These are phyloP conservation scores for Ceyx melanurus DNA, from an alignment of 2,113 vertebrate species.

Conservation along the genomic window DNA sequence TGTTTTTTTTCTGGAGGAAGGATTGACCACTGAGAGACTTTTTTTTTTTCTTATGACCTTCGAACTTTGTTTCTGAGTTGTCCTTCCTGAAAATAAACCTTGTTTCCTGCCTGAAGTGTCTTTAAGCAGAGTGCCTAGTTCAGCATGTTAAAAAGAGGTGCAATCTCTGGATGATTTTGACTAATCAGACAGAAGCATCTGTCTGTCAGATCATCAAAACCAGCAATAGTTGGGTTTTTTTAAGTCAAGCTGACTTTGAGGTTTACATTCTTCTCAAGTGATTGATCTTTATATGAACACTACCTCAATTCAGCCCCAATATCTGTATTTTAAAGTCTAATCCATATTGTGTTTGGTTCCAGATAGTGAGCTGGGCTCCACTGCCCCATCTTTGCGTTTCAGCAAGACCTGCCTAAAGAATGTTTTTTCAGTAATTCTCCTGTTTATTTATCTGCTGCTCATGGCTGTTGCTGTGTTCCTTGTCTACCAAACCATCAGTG, in stretches of 20 bases:
- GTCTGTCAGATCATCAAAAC: not conserved
- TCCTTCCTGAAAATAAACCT: not conserved
- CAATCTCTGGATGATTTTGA: not conserved
- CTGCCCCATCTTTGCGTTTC: conserved; percentile 75
- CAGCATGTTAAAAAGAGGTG: not conserved
- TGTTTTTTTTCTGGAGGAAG: not conserved
- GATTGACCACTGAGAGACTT: not conserved
- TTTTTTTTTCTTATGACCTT: not conserved
- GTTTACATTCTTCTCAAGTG: not conserved
- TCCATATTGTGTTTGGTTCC: conserved; percentile 46
- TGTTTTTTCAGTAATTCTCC: conserved; percentile 89
- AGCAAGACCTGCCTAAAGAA: conserved; percentile 94
- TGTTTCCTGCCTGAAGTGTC: not conserved
- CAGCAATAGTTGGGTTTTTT: not conserved
- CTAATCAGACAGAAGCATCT: not conserved
- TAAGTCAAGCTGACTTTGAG: not conserved
- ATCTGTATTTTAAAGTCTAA: not conserved
- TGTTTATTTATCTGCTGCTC: conserved; percentile 92
- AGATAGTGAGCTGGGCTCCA: conserved; percentile 75
- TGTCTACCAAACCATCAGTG: conserved; percentile 94
- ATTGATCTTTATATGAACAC: not conserved
- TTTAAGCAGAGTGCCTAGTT: not conserved
- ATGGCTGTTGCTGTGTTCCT: conserved; percentile 91
- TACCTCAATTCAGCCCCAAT: not conserved
- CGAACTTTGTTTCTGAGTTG: not conserved